Percentiles rank a stretch among this genome's conserved stretches.
Evolutionary conservation across 1,140 invertebrate genomes (phyloP).

Genomic region (Macrobrachium nipponense): DNA sequence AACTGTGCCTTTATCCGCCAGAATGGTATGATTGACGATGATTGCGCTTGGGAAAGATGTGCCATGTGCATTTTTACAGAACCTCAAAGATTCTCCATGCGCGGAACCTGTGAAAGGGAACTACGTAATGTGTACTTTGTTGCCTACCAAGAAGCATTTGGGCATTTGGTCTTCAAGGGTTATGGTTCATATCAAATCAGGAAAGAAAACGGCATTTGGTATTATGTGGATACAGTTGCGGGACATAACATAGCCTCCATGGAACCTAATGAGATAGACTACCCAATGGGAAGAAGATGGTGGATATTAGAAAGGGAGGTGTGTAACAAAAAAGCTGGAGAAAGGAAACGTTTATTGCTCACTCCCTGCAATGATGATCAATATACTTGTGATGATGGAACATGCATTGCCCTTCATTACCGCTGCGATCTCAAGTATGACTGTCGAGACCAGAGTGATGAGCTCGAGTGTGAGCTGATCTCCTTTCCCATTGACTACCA

Average conservation of each 20-base stretch:
- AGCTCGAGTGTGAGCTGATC: slow-evolving; percentile 52
- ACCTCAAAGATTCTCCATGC: slow-evolving; percentile 45
- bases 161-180: slow-evolving; percentile 50
- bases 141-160: slow-evolving; percentile 53
- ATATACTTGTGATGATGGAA: slow-evolving; percentile 43
- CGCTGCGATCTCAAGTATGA: slow-evolving; percentile 56
- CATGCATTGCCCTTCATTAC: slow-evolving; percentile 34
- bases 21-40: slow-evolving; percentile 52
- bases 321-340: slow-evolving; percentile 21
- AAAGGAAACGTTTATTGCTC: slow-evolving; percentile 4
- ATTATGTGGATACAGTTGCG: slow-evolving; percentile 28
- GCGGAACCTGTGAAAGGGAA: slow-evolving; percentile 57
- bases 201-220: slow-evolving; percentile 48
- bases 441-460: slow-evolving; percentile 50
- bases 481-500: slow-evolving; percentile 54
- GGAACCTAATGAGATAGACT: slow-evolving; percentile 31
- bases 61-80: slow-evolving; percentile 56
- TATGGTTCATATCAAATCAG: slow-evolving; percentile 59
- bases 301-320: slow-evolving; percentile 16
- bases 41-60: slow-evolving; percentile 47
- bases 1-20: slow-evolving; percentile 41
- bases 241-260: slow-evolving; percentile 37
- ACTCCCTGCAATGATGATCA: slow-evolving; percentile 23
- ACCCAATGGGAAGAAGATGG: slow-evolving; percentile 28
- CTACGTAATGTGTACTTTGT: slow-evolving; percentile 59